phyloP scores from a whole-genome alignment of 2,113 vertebrate species.

The Hyperopisus bebe region DNA sequence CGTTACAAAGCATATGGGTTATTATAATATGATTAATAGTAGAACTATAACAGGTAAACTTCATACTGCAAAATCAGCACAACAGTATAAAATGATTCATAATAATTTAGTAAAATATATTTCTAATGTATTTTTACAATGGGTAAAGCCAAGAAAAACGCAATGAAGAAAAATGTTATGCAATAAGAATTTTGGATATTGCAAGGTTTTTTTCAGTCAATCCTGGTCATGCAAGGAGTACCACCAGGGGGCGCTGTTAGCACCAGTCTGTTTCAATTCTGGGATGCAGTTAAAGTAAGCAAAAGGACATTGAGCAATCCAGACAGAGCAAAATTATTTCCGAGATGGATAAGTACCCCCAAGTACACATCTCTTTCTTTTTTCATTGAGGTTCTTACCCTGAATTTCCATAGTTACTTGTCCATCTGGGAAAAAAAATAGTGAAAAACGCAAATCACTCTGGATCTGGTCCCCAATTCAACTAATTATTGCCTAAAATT shows the following conservation, averaged over 20 bases:
- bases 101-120: not conserved
- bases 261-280: not conserved
- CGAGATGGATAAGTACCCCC: not conserved
- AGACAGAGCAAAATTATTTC: not conserved
- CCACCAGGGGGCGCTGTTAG: not conserved
- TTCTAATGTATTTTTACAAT: not conserved
- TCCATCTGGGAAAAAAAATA: not conserved
- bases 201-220: not conserved
- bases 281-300: not conserved
- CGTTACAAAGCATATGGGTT: not conserved
- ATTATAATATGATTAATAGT: not conserved
- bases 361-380: not conserved
- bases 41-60: not conserved
- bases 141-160: not conserved
- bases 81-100: not conserved
- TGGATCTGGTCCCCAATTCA: not conserved
- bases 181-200: not conserved
- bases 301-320: not conserved
- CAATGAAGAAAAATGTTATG: not conserved
- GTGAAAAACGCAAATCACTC: not conserved
- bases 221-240: not conserved
- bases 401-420: not conserved
- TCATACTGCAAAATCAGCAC: not conserved
- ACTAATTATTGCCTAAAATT: not conserved
- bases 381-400: not conserved